Evolutionary conservation across 2,113 vertebrate genomes (phyloP).

Genomic region (Neolamprologus caudopunctatus): DNA sequence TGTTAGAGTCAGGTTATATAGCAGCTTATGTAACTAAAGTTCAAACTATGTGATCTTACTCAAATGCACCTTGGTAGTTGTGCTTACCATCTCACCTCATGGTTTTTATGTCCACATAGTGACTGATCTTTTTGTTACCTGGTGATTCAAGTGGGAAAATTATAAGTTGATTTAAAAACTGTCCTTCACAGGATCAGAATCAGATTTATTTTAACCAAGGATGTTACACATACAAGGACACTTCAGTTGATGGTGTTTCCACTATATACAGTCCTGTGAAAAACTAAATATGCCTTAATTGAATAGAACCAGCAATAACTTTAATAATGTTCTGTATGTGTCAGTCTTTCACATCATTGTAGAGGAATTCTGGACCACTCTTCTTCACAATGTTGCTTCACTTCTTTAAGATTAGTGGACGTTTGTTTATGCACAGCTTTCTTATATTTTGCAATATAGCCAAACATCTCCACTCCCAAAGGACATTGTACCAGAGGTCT

Average conservation of each 20-base stretch:
- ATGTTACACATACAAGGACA: background rate
- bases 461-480: background rate
- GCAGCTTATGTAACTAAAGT: background rate
- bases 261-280: background rate
- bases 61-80: background rate
- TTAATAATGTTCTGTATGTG: background rate
- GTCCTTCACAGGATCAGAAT: background rate
- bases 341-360: background rate
- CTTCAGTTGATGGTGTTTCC: background rate
- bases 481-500: background rate
- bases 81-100: background rate
- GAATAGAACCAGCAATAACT: background rate
- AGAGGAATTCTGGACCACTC: background rate
- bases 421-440: background rate
- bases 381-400: background rate
- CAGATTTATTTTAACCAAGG: background rate
- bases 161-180: background rate
- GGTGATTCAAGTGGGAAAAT: background rate
- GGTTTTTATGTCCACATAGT: background rate
- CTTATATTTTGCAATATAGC: background rate
- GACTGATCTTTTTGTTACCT: background rate
- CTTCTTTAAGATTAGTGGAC: background rate
- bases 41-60: background rate
- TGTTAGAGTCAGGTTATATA: background rate
- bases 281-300: background rate